These are phyloP conservation scores for Aricia artaxerxes DNA, from an alignment of 2,888 invertebrate species.

Conservation along the genomic window DNA sequence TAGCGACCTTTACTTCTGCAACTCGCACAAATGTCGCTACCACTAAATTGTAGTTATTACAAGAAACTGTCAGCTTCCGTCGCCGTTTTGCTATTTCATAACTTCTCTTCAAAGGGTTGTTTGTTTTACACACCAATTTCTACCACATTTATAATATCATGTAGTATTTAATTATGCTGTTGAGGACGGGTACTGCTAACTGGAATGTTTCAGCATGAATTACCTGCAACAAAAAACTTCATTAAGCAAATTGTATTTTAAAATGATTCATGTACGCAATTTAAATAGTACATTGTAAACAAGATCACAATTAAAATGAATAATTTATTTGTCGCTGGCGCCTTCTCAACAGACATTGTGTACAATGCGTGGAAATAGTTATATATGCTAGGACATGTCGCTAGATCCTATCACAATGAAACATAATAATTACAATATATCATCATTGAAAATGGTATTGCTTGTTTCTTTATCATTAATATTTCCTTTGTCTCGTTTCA, in stretches of 20 bases:
- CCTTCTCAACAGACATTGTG: not conserved
- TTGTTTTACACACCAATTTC: not conserved
- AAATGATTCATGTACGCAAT: not conserved
- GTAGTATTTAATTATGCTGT: no score
- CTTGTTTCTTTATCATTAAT: conserved; percentile 1
- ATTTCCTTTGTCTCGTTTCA: conserved; percentile 48
- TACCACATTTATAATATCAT: not conserved
- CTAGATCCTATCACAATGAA: not conserved
- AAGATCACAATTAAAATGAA: not conserved
- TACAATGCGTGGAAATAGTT: not conserved
- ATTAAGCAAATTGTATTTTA: not conserved
- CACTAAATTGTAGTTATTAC: conserved; percentile 4
- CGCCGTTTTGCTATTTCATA: not conserved
- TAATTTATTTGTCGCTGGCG: not conserved
- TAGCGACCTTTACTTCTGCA: conserved; percentile 23
- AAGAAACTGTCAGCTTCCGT: not conserved
- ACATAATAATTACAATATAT: not conserved
- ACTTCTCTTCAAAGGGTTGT: not conserved
- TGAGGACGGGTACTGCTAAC: not conserved
- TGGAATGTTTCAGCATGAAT: not conserved
- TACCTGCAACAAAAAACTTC: conserved; percentile 1
- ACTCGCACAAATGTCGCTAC: conserved; percentile 17
- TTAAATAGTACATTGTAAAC: not conserved
- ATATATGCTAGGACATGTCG: not conserved
- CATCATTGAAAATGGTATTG: not conserved